phyloP scores from a whole-genome alignment of 2,797 vertebrate genomes.

The Poecilia velifera region DNA sequence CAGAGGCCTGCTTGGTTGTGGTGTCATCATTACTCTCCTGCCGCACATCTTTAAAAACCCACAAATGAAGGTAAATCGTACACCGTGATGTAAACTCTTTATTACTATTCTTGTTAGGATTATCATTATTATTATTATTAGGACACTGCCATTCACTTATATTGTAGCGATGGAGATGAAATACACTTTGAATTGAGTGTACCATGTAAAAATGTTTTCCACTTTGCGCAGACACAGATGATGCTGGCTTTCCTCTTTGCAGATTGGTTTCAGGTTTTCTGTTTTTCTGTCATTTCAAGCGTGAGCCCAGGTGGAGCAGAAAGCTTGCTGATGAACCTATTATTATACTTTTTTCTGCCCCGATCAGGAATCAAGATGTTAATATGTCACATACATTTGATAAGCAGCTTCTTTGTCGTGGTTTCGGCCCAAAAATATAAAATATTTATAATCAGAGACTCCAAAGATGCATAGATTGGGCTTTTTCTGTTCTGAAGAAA shows the following conservation, averaged over 20 bases:
- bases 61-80: conserved; percentile 56
- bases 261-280: conserved; percentile 46
- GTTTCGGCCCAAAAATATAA: not conserved
- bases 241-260: conserved; percentile 52
- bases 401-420: not conserved
- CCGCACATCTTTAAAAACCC: conserved; percentile 55
- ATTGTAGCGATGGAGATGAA: conserved; percentile 47
- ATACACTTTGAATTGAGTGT: conserved; percentile 50
- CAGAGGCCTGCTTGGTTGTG: conserved; percentile 76
- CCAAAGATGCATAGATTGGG: not conserved
- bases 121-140: conserved; percentile 25
- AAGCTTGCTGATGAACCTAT: conserved; percentile 26
- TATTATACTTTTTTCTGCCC: conserved; percentile 9
- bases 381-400: conserved; percentile 13
- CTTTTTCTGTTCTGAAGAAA: not conserved
- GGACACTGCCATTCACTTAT: conserved; percentile 68
- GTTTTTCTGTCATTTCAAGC: conserved; percentile 65
- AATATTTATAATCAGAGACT: not conserved
- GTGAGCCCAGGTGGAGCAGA: conserved; percentile 44
- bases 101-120: conserved; percentile 19
- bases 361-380: not conserved
- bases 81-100: conserved; percentile 45
- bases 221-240: conserved; percentile 48
- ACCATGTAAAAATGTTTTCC: conserved; percentile 41
- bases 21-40: conserved; percentile 72